These are phyloP conservation scores for Plutomurus gul DNA, from an alignment of 1,140 invertebrate genomes.

Conservation along the genomic window DNA sequence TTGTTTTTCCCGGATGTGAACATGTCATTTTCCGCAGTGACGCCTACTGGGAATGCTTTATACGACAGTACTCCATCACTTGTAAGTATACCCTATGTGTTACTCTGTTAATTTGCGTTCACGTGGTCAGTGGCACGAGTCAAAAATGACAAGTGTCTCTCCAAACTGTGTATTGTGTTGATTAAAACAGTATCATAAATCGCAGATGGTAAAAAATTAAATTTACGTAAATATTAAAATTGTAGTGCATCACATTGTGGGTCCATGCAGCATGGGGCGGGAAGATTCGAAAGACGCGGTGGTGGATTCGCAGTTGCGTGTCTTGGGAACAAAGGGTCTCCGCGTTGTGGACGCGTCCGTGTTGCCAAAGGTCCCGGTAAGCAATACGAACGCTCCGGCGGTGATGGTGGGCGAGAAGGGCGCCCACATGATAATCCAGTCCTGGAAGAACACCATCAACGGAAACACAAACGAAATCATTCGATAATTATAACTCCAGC, in stretches of 20 bases:
- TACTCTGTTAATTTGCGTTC: too few species aligned
- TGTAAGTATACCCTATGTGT: too few species aligned
- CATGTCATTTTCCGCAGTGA: slow-evolving; percentile 69
- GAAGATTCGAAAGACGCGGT: slow-evolving; percentile 57
- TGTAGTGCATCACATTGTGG: slow-evolving; percentile 85
- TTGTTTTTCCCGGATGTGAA: slow-evolving; percentile 69
- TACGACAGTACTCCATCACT: slow-evolving; percentile 81
- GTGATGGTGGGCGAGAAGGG: slow-evolving; percentile 49
- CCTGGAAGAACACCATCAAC: slow-evolving; percentile 6
- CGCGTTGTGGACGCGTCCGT: slow-evolving; percentile 62
- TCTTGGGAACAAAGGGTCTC: slow-evolving; percentile 64
- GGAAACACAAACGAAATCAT: slow-evolving; percentile 29
- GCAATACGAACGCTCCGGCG: slow-evolving; percentile 37
- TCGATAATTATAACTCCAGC: not conserved
- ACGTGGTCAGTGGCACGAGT: too few species aligned
- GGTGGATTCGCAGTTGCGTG: slow-evolving; percentile 60
- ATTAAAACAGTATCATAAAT: too few species aligned
- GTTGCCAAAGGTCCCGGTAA: slow-evolving; percentile 25
- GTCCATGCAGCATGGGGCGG: slow-evolving; percentile 88
- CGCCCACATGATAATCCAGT: slow-evolving; percentile 32
- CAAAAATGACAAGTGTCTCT: too few species aligned
- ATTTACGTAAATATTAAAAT: too few species aligned
- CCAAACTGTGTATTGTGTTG: too few species aligned
- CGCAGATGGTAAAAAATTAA: too few species aligned
- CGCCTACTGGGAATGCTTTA: slow-evolving; percentile 79